These are phyloP conservation scores for Galeopsomyia nigrocyanea DNA, from an alignment of 2,888 invertebrate species.

Conservation along the genomic window DNA sequence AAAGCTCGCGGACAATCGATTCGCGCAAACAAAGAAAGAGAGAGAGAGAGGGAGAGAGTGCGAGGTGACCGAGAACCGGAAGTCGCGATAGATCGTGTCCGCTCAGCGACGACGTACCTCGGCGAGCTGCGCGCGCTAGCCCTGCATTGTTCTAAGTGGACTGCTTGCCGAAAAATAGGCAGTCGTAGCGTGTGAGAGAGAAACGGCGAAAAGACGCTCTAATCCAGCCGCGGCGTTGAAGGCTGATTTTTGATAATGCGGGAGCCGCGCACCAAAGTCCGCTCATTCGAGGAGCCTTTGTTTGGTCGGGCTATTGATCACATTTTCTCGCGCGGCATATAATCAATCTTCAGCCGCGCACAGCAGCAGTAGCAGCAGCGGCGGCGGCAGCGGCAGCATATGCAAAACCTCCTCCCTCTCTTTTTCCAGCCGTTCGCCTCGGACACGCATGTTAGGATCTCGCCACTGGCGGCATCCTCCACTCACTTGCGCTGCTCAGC, in stretches of 20 bases:
- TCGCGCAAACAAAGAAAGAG: conserved; percentile 36
- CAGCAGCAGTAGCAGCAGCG: conserved; percentile 41
- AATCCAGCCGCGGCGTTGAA: conserved; percentile 50
- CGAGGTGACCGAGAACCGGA: conserved; percentile 57
- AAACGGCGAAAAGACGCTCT: conserved; percentile 48
- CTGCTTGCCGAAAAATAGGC: neutral
- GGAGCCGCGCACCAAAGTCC: conserved; percentile 50
- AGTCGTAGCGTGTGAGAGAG: conserved; percentile 21
- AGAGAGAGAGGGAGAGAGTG: conserved; percentile 37
- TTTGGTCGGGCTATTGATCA: conserved; percentile 68
- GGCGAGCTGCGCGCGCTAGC: conserved; percentile 4
- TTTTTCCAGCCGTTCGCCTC: conserved; percentile 23
- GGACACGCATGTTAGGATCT: conserved; percentile 44
- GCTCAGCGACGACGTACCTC: neutral
- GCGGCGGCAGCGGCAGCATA: conserved; percentile 33
- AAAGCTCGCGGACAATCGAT: conserved; percentile 41
- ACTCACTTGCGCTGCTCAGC: too few species aligned
- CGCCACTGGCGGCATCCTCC: conserved; percentile 39
- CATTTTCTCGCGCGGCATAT: conserved; percentile 66
- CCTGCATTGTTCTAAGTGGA: neutral
- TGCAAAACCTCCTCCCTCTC: conserved; percentile 37
- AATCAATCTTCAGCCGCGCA: conserved; percentile 67
- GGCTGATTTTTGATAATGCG: conserved; percentile 60
- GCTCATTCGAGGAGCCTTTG: conserved; percentile 57
- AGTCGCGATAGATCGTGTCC: conserved; percentile 56